Base-by-base conservation (phyloP, 2,888 invertebrate genomes). In the Brachynemurus nebulosus region DNA sequence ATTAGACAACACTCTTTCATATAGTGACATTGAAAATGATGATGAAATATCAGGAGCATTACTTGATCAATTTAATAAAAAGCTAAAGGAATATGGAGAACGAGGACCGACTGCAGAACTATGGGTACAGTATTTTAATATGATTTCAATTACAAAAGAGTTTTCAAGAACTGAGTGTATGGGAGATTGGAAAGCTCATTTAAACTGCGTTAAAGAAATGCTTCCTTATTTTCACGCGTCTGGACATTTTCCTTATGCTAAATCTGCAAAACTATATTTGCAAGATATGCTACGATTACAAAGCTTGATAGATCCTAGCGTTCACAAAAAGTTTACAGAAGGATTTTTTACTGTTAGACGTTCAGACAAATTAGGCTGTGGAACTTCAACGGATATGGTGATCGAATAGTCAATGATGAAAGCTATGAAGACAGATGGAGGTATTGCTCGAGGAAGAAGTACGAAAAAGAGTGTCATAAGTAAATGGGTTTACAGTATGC, bases 181-280 rank as follows among this genome's bases (percentile, higher is more conserved):
- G 56, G 59, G 59, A 30, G 57, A 62, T 56, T 63, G 60, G 58
- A 38, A 58, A 55, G 55, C 53, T 48, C 60, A 62, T 57, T 59
- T 61, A 38, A 54, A 56, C 40, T 40, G 53, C 45, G 51, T 60
- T 18, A 50, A 56, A 56, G 51, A 56, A 57, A 61, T 62, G 60
- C 49, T 56, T 46, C 34, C 34, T 34, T 37, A 11, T 12, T 11
- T 12, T n/a, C 25, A 8, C 7, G 11, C 25, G 25, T 23, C 7
- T 23, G 25, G 25, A 23, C 25, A 23, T 23, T 23, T 23, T 23
- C n/a, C 11, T 12, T 35, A 35, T 12, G 35, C 35, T 35, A 35
- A 35, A 12, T 35, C 35, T 35, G 35, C 35, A 12, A 8, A 35
- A 8, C 14, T 35, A 11, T 37, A 37, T 12, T 37, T 37, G 17